These are phyloP conservation scores for Dryomyza anilis DNA, from an alignment of 2,888 invertebrate genomes.

Conservation along the genomic window DNA sequence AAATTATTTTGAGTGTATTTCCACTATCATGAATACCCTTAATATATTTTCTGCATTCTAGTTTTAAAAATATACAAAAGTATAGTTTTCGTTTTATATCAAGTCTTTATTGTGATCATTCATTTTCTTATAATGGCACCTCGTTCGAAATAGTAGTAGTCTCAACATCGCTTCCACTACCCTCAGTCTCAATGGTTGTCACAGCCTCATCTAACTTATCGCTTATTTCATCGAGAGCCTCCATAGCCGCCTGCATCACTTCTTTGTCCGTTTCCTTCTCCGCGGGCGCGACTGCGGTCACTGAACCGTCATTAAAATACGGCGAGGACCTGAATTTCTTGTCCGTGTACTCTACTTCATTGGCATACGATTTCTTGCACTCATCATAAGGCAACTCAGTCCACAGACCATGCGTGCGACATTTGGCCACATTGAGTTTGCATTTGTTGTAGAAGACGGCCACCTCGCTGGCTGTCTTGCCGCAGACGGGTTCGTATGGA, in stretches of 20 bases:
- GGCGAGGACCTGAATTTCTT: conserved; percentile 49
- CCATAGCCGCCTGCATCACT: conserved; percentile 30
- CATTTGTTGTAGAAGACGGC: conserved; percentile 55
- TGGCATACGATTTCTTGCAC: conserved; percentile 45
- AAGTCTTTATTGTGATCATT: no score
- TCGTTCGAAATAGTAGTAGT: conserved; percentile 15
- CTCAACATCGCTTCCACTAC: conserved; percentile 4
- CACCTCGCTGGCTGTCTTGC: conserved; percentile 46
- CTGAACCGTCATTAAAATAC: conserved; percentile 39
- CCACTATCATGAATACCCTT: no score
- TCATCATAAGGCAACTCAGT: conserved; percentile 44
- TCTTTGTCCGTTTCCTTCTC: conserved; percentile 6
- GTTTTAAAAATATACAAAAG: no score
- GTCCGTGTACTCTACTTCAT: conserved; percentile 49
- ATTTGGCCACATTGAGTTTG: conserved; percentile 53
- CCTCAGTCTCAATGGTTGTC: conserved; percentile 1
- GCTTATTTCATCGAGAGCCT: conserved; percentile 28
- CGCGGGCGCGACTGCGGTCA: conserved; percentile 15
- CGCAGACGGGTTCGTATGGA: conserved; percentile 51
- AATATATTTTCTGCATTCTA: no score
- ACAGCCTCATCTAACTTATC: conserved; percentile 29
- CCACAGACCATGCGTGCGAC: conserved; percentile 53
- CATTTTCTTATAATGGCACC: no score
- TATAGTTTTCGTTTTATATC: no score
- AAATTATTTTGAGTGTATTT: no score